Base-by-base conservation (phyloP, 2,797 vertebrate genomes). In the Ammospiza maritima region DNA sequence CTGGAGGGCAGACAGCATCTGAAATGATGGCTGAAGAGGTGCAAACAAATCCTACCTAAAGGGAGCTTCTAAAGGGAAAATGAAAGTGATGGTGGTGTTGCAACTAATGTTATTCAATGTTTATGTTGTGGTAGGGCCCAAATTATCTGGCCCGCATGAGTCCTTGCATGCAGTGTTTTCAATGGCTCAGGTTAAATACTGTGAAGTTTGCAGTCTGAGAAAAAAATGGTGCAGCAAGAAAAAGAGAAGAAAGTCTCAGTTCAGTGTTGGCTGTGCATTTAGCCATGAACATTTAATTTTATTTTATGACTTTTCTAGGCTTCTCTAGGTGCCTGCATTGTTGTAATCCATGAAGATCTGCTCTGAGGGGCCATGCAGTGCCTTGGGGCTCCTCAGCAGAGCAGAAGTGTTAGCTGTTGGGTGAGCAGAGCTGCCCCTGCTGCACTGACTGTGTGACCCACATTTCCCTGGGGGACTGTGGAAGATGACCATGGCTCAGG, bases 391-490 rank as follows among this genome's bases (percentile, higher is more conserved):
- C 25, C 16, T 72, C 26, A 13, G 29, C 1, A 3, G 71, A 61
- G 42, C 65, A 40, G 34, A 50, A 56, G 6, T 30, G 5, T 15
- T 30, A 44, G 51, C 79, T 69, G 25, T 22, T 0, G 0, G 15
- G 11, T 58, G 79, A 58, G 57, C 53, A 27, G 47, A 44, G 6
- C 54, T 34, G 19, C 36, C 64, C 36, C 66, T 0, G 0, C 70
- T 36, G 12, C 20, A 6, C 32, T 83, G 84, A 25, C 64, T 36
- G 25, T 7, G 4, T 0, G 16, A 6, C n/a, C 56, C 17, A 6
- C 4, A 16, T 17, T 44, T 58, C 47, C 0, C 0, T 2, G 54
- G 29, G 19, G 7, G 5, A 5, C 8, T 21, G 4, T 9, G 42
- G 47, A 72, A 79, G 26, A 11, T 26, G 10, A 36, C 23, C 1